These are phyloP conservation scores for Podotricha telesiphe DNA, from an alignment of 2,888 invertebrate genomes.

Conservation along the genomic window DNA sequence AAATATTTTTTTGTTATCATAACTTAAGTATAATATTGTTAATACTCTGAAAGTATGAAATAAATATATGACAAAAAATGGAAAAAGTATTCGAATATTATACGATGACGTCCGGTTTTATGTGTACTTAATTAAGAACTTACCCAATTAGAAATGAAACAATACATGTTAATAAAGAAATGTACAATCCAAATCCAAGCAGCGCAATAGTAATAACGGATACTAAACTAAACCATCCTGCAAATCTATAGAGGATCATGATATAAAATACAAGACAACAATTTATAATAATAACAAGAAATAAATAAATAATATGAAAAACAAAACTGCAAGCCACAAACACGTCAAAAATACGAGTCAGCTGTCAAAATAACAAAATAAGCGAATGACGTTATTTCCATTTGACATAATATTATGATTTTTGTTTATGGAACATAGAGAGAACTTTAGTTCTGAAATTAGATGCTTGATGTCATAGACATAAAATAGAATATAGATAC, in stretches of 20 bases:
- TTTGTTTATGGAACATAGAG: constrained; percentile 8
- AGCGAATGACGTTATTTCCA: constrained; percentile 12
- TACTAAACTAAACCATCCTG: constrained; percentile 71
- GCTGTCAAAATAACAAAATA: constrained; percentile 33
- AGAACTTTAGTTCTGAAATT: neutral
- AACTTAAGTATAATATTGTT: constrained; percentile 70
- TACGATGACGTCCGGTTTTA: neutral
- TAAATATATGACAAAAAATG: neutral
- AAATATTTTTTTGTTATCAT: constrained; percentile 71
- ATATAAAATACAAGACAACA: constrained; percentile 29
- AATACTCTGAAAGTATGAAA: constrained; percentile 58
- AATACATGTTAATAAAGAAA: constrained; percentile 67
- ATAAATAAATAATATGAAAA: constrained; percentile 31
- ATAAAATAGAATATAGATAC: neutral
- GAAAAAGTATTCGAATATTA: neutral
- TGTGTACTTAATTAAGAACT: constrained; percentile 48
- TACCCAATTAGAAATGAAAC: constrained; percentile 74
- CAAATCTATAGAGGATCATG: constrained; percentile 58
- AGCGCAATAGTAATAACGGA: constrained; percentile 71
- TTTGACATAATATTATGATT: neutral
- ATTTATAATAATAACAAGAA: constrained; percentile 41
- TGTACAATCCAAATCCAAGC: constrained; percentile 71
- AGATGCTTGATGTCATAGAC: neutral
- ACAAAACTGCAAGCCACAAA: constrained; percentile 36
- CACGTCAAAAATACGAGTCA: constrained; percentile 36